These are phyloP conservation scores for Zootermopsis nevadensis DNA, from an alignment of 2,888 invertebrate genomes.

Conservation along the genomic window DNA sequence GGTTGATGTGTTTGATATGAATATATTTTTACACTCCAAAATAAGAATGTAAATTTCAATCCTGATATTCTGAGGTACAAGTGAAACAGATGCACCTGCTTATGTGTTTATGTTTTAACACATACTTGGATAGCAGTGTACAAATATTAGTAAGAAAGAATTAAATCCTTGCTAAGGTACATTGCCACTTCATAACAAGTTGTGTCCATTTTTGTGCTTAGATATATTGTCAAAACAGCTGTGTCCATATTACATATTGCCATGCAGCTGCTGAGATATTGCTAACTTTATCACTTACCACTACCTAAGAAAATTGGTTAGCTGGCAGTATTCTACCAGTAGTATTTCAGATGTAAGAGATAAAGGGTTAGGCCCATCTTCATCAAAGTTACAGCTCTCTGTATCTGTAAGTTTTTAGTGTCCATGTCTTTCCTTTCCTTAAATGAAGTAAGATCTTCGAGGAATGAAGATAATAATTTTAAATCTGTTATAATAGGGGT, in stretches of 20 bases:
- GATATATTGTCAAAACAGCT: neutral
- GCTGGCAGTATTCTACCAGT: neutral
- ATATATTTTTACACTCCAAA: constrained; percentile 20
- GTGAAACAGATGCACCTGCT: neutral
- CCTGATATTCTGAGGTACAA: neutral
- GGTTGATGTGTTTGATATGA: neutral
- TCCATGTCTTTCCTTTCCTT: too few species aligned
- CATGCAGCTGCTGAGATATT: neutral
- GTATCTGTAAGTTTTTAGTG: too few species aligned
- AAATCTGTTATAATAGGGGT: too few species aligned
- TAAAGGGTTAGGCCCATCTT: neutral
- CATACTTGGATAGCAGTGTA: constrained; percentile 19
- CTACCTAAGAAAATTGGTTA: neutral
- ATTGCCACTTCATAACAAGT: neutral
- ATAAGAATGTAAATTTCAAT: neutral
- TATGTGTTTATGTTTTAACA: neutral
- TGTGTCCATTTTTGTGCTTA: neutral
- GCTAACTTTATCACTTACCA: neutral
- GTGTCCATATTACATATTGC: neutral
- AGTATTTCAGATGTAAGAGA: neutral
- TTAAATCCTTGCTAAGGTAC: neutral
- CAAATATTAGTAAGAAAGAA: neutral
- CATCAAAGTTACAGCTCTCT: neutral
- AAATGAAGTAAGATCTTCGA: too few species aligned
- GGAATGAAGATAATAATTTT: too few species aligned